Base-by-base conservation (phyloP, 1,140 invertebrate genomes). In the Drosophila saltans region DNA sequence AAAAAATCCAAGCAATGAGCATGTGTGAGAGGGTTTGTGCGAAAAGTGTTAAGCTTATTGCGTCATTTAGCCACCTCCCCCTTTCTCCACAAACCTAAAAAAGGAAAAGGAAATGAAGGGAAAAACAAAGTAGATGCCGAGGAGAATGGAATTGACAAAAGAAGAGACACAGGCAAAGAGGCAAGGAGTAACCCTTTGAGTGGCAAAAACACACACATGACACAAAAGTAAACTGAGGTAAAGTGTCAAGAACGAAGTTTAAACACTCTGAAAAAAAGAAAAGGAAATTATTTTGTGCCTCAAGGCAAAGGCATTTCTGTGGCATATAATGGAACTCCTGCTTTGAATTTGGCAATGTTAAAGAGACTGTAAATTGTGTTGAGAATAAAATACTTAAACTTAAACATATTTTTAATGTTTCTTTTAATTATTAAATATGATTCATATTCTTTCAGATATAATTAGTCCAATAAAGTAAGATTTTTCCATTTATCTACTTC, bases 31-130 rank as follows among this genome's bases (percentile, higher is more conserved):
- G 39, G 9, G 26, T 16, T 57, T 41, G 41, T 28, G 60, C 43
- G 56, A 65, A 60, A 84, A 88, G 80, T 88, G 84, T 75, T 88
- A 88, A 88, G 84, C 84, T 88, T 88, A 88, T 88, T 89, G 84
- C 84, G 84, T 88, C 84, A 72, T 88, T 88, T 88, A 77, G 72
- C 61, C 84, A 83, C 83, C 83, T 36, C 6, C 3, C 33, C 33
- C 33, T 1, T 36, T 5, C 33, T 7, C 33, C 33, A 45, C 65
- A n/a, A 3, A 2, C 3, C 33, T 36, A 48, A 48, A 9, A 9
- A 26, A 52, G 45, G 45, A 10, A 24, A 39, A 39, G 33, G 45
- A 9, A 52, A 52, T 24, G 45, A 10, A 52, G 21, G 21, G 21
- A 48, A 48, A 48, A 24, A 48, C 45, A 48, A 48, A 48, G 45